Evolutionary conservation across 2,888 invertebrate genomes (phyloP), one percentile per base, ranked within the genome.

Genomic region (Stenodema calcarata): DNA sequence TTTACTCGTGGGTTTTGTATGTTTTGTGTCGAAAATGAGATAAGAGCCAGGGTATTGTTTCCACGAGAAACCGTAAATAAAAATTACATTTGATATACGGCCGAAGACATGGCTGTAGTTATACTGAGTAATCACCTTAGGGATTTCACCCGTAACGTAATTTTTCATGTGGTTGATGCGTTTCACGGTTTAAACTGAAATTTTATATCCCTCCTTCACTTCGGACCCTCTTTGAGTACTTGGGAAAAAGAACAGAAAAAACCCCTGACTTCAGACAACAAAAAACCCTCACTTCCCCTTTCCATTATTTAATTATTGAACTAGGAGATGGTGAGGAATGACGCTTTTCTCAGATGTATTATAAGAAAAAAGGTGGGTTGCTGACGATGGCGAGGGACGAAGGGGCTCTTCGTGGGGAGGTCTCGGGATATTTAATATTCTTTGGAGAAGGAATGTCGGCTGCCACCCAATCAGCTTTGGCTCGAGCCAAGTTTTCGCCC

Each of bases 291-390:
- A 42, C 23, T 35, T 14, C 18, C 23, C 75, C 42, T 73, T 73
- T 73, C 18, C 41, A 11, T 73, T 73, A 73, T 73, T 73, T 73
- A 73, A 73, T 73, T 73, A 73, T 73, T 28, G 73, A 73, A 73
- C 35, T 73, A 41, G 73, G 73, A 73, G 73, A 73, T 73, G 73
- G 16, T 73, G 73, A 73, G 41, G 41, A 35, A 73, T 35, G 73
- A 73, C 35, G 73, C 16, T 30, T 75, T 42, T 44, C 79, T 79
- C 79, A 44, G 23, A 50, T 50, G 50, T 50, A 42, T 23, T 18
- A 73, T 73, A 73, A 18, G 23, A 44, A 44, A n/a, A 28, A 73
- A 41, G 35, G 73, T n/a, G 73, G 41, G 73, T 28, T 0, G 27
- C 54, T 54, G 16, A 16, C 18, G 54, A 54, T 18, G 54, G 4